These are phyloP conservation scores for Galeruca laticollis DNA, from an alignment of 2,888 invertebrate species.

Conservation along the genomic window DNA sequence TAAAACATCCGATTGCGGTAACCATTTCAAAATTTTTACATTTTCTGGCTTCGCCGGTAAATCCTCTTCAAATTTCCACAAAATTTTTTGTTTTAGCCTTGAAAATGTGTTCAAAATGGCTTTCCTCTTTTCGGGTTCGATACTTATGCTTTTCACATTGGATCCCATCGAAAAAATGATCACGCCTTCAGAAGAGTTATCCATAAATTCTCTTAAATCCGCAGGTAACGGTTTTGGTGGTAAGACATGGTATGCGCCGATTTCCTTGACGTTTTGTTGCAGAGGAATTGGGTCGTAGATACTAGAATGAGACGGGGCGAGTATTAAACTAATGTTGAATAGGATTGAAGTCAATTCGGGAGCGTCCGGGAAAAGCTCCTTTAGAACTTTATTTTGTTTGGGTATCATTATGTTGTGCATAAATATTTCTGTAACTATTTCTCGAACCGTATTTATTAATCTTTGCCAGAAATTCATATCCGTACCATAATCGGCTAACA, in stretches of 20 bases:
- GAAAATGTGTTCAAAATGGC: conserved; percentile 72
- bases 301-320: conserved; percentile 67
- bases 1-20: conserved; percentile 58
- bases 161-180: conserved; percentile 74
- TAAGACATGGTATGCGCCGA: conserved; percentile 70
- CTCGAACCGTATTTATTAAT: conserved; percentile 66
- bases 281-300: conserved; percentile 68
- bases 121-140: conserved; percentile 68
- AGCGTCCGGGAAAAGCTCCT: conserved; percentile 54
- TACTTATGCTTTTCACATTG: conserved; percentile 69
- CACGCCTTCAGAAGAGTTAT: conserved; percentile 69
- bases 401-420: conserved; percentile 33
- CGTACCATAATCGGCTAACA: conserved; percentile 63
- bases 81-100: conserved; percentile 72
- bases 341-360: conserved; percentile 50
- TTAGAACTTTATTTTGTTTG: conserved; percentile 47
- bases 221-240: conserved; percentile 55
- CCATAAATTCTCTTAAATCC: conserved; percentile 69
- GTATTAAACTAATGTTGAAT: conserved; percentile 56
- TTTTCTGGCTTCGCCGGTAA: conserved; percentile 60
- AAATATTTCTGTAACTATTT: conserved; percentile 23
- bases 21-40: conserved; percentile 62
- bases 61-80: conserved; percentile 75
- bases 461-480: conserved; percentile 69
- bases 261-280: conserved; percentile 70